phyloP scores from a whole-genome alignment of 2,888 invertebrate species.

The Oxycera nigricornis region DNA sequence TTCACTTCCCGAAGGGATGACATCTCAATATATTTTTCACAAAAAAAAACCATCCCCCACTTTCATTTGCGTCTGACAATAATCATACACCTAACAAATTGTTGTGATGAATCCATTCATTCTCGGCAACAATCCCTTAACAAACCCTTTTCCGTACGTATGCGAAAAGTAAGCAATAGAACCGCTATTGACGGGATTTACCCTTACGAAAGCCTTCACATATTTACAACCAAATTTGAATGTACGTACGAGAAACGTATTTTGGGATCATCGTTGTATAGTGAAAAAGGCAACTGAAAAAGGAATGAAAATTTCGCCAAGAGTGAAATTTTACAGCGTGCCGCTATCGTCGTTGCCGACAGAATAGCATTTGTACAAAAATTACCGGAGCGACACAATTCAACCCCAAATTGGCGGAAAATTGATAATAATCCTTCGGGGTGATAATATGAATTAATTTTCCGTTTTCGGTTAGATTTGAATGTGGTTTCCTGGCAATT shows the following conservation, averaged over 20 bases:
- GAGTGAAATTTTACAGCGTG: constrained; percentile 24
- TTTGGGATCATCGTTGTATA: neutral
- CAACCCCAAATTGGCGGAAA: constrained; percentile 49
- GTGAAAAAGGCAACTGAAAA: constrained; percentile 24
- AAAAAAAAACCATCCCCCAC: neutral
- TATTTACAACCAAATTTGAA: constrained; percentile 23
- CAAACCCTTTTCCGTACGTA: constrained; percentile 31
- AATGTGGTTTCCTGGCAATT: neutral
- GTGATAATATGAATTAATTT: constrained; percentile 39
- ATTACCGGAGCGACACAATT: constrained; percentile 42
- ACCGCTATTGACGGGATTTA: neutral
- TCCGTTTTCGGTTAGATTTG: neutral
- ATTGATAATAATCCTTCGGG: constrained; percentile 49
- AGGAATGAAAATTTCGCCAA: constrained; percentile 24
- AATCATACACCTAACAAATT: constrained; percentile 38
- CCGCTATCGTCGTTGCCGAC: neutral
- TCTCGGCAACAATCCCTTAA: constrained; percentile 23
- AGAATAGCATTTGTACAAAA: constrained; percentile 4
- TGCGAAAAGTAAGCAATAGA: neutral
- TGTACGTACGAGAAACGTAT: neutral
- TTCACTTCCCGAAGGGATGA: constrained; percentile 29
- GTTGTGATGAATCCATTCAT: constrained; percentile 39
- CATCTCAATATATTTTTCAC: neutral
- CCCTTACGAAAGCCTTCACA: constrained; percentile 2
- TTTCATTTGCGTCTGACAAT: neutral